Conservation (phyloP, 2,113 vertebrate species). For the Ellobius talpinus region DNA sequence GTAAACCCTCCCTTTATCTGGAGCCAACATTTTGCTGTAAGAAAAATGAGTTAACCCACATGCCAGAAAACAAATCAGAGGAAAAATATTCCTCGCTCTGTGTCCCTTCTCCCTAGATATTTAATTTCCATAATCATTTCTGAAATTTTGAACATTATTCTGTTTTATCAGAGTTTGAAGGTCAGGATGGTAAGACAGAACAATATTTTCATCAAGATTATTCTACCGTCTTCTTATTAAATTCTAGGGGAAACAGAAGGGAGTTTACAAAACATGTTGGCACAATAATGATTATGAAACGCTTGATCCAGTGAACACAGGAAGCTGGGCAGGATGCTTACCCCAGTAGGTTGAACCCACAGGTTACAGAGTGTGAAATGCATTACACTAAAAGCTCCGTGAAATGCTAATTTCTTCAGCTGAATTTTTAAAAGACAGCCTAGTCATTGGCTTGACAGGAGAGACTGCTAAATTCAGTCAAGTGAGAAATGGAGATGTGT, state of each 20-base stretch:
- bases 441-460: constrained; percentile 36
- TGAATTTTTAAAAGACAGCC: constrained; percentile 55
- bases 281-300: background rate
- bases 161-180: constrained; percentile 21
- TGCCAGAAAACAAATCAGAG: background rate
- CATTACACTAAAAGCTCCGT: background rate
- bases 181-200: background rate
- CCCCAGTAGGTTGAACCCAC: background rate
- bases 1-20: background rate
- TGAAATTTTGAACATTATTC: background rate
- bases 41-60: constrained; percentile 29
- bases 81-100: background rate
- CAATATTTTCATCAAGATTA: constrained; percentile 15
- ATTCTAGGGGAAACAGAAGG: background rate
- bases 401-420: constrained; percentile 56
- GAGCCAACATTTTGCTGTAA: constrained; percentile 32
- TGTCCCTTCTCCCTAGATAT: background rate
- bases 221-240: background rate
- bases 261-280: background rate
- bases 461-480: constrained; percentile 54
- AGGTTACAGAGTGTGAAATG: constrained; percentile 9
- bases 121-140: constrained; percentile 33
- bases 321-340: background rate
- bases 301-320: background rate
- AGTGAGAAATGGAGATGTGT: constrained; percentile 44